Percentiles rank a stretch among this genome's conserved stretches.
Conservation (phyloP, 92 coral and sea anemone species). For the Epizoanthus fatuus region DNA sequence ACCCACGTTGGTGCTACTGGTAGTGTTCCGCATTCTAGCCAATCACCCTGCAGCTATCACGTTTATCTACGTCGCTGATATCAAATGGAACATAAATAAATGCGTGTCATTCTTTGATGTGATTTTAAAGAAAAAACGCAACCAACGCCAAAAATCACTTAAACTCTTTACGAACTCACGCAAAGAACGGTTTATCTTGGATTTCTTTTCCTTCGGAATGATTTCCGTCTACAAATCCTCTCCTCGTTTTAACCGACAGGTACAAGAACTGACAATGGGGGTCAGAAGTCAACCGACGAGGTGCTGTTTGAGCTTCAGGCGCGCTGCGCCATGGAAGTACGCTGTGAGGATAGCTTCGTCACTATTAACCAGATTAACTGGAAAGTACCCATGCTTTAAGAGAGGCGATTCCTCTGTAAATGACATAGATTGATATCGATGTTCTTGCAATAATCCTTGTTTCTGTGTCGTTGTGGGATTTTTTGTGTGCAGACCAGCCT, state of each 20-base stretch:
- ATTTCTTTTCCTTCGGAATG: conserved; percentile 18
- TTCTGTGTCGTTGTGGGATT: too few species aligned
- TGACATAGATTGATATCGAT: background rate
- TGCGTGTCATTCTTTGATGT: conserved; percentile 4
- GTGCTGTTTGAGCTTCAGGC: background rate
- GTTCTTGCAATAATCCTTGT: too few species aligned
- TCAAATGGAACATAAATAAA: background rate
- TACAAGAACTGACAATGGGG: background rate
- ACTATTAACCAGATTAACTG: conserved; percentile 2
- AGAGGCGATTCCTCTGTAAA: background rate
- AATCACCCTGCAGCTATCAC: background rate
- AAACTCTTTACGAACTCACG: background rate
- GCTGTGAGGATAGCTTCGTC: conserved; percentile 5
- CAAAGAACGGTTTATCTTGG: background rate
- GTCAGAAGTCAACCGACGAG: background rate
- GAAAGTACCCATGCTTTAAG: background rate
- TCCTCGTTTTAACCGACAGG: background rate
- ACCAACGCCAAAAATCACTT: background rate
- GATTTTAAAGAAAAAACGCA: background rate
- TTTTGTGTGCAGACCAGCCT: too few species aligned
- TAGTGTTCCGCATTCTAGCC: background rate
- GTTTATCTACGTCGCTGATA: conserved; percentile 14
- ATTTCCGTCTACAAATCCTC: conserved; percentile 14
- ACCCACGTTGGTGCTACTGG: conserved; percentile 2
- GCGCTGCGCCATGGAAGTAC: background rate